Conservation (phyloP, 2,797 vertebrate genomes). For the Catharus ustulatus region DNA sequence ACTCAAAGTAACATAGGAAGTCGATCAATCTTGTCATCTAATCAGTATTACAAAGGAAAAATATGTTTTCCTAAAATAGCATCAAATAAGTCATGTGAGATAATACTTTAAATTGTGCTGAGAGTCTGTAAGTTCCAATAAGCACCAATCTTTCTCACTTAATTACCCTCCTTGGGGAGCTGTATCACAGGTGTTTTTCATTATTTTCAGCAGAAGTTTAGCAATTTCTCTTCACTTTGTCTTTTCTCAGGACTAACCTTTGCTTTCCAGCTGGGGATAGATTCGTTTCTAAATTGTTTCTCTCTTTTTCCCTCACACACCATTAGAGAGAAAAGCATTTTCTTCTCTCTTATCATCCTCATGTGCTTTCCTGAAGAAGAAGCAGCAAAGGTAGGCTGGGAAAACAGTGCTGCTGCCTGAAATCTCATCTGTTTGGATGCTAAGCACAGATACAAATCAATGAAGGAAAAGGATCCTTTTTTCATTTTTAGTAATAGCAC, state of each 20-base stretch:
- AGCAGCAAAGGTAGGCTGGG: not conserved
- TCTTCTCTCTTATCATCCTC: not conserved
- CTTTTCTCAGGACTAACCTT: constrained; percentile 23
- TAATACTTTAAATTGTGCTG: constrained; percentile 31
- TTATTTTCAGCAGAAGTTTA: constrained; percentile 51
- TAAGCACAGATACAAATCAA: not conserved
- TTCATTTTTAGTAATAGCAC: not conserved
- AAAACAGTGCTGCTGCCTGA: not conserved
- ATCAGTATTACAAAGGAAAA: constrained; percentile 50
- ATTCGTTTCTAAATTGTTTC: constrained; percentile 25
- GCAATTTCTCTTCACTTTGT: not conserved
- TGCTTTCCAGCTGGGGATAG: constrained; percentile 39
- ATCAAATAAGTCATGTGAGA: constrained; percentile 19
- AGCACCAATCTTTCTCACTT: constrained; percentile 18
- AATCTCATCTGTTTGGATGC: not conserved
- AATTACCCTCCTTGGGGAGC: constrained; percentile 38
- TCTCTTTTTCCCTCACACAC: constrained; percentile 12
- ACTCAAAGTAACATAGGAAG: not conserved
- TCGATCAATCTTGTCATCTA: constrained; percentile 25
- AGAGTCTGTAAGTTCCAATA: constrained; percentile 16
- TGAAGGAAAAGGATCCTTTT: not conserved
- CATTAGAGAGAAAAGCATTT: not conserved
- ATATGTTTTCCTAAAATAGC: constrained; percentile 40
- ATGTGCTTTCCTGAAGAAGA: not conserved
- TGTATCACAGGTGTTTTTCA: constrained; percentile 36